Base-by-base conservation (phyloP, 2,113 vertebrate species). In the Lates calcarifer region DNA sequence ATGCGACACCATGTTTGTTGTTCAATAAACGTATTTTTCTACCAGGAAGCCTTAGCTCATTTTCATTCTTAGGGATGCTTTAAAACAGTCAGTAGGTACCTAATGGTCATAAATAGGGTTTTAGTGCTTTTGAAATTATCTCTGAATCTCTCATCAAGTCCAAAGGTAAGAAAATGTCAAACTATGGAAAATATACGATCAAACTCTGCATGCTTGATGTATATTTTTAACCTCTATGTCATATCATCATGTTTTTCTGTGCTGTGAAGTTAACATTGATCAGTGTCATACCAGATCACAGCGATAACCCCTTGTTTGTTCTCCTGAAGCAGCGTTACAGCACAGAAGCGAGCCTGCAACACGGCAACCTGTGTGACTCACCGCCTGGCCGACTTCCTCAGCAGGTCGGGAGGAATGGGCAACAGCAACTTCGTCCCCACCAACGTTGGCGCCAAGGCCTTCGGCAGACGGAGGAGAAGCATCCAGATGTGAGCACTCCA, bases 311-410 rank as follows among this genome's bases (percentile, higher is more conserved):
- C 35, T 3, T 0, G 43, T 83, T 77, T 73, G 87, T 56, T 90
- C 49, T 87, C 75, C 39, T 93, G 92, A 95, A 96, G 92, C 96
- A 99, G 97, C 1, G 72, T 95, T 65, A 95, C 95, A 78, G 83
- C 95, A 80, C 96, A 98, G 94, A 99, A 98, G 92, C 95, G 97
- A 70, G 95, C 96, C 29, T 99, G 98, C 91, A 98, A 97, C 91
- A 98, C 97, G n/a, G 96, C 97, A 1, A 99, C 98, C 60, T 99
- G 98, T 0, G 97, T 96, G 73, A 99, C 97, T 77, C 97, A 99
- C 47, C 97, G 97, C 61, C 93, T 99, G 94, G 97, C 97, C 0
- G 97, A 97, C 92, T 96, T 97, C 89, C 96, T 99, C 65, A 98
- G 96, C 94, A 95, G 97, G 81, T 97, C 97, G 15, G 97, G 97